phyloP scores from a whole-genome alignment of 2,888 invertebrate species.

The Stomorhina lunata region DNA sequence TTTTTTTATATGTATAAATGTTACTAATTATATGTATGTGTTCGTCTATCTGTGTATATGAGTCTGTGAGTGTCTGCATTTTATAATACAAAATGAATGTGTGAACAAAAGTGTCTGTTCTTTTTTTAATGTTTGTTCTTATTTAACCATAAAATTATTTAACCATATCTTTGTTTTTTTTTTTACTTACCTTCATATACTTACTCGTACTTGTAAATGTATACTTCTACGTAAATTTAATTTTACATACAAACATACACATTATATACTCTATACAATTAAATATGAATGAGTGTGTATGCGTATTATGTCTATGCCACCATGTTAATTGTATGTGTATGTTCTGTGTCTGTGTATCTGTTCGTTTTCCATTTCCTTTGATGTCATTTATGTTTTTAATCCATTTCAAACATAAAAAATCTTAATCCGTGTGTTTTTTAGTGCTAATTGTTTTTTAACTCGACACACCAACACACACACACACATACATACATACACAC shows the following conservation, averaged over 20 bases:
- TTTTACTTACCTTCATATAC: conserved; percentile 1
- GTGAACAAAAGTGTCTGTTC: background rate
- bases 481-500: too few relatives aligned
- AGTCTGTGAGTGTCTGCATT: background rate
- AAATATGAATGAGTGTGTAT: background rate
- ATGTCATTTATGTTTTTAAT: conserved; percentile 65
- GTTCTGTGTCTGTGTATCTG: conserved; percentile 56
- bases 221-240: background rate
- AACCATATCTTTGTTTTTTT: too few relatives aligned
- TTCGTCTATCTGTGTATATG: background rate
- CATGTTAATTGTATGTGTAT: conserved; percentile 33
- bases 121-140: conserved; percentile 9
- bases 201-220: conserved; percentile 27
- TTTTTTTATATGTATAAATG: conserved; percentile 1
- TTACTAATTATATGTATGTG: conserved; percentile 8
- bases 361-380: conserved; percentile 59
- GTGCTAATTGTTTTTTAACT: conserved; percentile 59
- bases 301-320: conserved; percentile 7
- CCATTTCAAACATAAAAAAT: conserved; percentile 68
- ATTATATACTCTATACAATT: background rate
- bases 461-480: too few relatives aligned
- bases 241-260: conserved; percentile 5
- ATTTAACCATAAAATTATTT: conserved; percentile 24
- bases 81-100: background rate
- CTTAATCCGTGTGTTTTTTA: conserved; percentile 58